Base-by-base conservation (phyloP, 2,797 vertebrate genomes). In the Ispidina picta region DNA sequence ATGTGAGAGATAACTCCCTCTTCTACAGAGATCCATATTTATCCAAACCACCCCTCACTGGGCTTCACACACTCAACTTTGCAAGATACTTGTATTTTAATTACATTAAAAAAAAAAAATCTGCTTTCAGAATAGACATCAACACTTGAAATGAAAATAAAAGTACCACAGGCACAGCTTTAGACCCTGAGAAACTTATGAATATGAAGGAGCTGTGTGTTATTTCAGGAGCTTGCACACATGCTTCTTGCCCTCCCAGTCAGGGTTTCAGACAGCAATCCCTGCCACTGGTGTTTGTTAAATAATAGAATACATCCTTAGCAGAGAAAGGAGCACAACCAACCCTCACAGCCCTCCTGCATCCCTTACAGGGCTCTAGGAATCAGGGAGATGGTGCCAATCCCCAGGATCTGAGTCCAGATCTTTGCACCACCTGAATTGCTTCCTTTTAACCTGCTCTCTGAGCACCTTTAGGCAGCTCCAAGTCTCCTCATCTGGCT, bases 341-440 rank as follows among this genome's bases (percentile, higher is more conserved):
- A 12, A 6, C 28, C 19, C 4, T 4, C 2, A 0, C 31, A 49
- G 9, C 25, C 31, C 10, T 25, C 39, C 41, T 15, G 3, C 4
- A 15, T 11, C 41, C 23, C 12, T 37, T 12, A 10, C 0, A 15
- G 48, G 6, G 15, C 29, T 11, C 44, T 31, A 48, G 33, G 21
- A 65, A 31, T 7, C 12, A 26, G 49, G 8, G 33, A 49, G 48
- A 19, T 15, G 20, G 18, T 33, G 19, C 4, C 46, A 17, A 0
- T 15, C 25, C 48, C 48, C 48, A 49, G 14, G 48, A 26, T 26
- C 48, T 26, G 14, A 49, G 48, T 15, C 48, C 48, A 49, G 25
- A 49, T 25, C 48, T 49, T 49, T 49, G 48, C 48, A 26, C 48
- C 48, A 49, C 48, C 48, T 49, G 48, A 49, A 49, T 26, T 25